A percentile compares a stretch with the other conserved stretches of the same genome.
phyloP scores from a whole-genome alignment of 2,113 vertebrate species.

The Jaculus jaculus region DNA sequence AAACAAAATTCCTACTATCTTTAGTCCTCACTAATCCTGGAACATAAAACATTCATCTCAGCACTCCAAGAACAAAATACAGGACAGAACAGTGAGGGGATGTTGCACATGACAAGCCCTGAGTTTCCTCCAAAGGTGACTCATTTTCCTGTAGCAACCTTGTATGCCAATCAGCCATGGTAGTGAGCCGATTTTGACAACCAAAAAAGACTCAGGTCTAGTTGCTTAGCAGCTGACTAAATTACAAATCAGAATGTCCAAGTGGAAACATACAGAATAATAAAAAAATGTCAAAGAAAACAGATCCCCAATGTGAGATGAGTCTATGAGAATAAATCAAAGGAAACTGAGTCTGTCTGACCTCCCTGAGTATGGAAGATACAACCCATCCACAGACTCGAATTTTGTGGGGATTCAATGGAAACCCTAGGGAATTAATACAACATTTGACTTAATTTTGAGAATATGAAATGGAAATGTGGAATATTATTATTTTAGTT shows the following conservation, averaged over 20 bases:
- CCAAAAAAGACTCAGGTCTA: background rate
- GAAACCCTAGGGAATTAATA: background rate
- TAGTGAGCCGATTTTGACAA: background rate
- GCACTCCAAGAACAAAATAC: background rate
- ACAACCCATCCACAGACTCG: background rate
- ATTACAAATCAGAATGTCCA: slow-evolving; percentile 32
- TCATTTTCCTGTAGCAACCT: background rate
- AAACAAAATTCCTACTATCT: background rate
- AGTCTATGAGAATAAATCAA: background rate
- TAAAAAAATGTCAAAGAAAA: background rate
- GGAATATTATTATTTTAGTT: background rate
- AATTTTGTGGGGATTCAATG: background rate
- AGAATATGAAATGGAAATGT: background rate
- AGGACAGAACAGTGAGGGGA: background rate
- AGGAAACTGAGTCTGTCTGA: background rate
- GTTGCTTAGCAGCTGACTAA: slow-evolving; percentile 11
- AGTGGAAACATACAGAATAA: background rate
- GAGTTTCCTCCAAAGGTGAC: background rate
- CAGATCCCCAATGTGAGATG: background rate
- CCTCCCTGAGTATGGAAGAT: background rate
- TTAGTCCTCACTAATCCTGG: background rate
- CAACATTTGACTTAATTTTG: background rate
- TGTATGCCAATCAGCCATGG: background rate
- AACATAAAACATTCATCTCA: background rate
- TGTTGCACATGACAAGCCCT: background rate